Evolutionary conservation across 2,113 vertebrate genomes (phyloP), one percentile per base, ranked within the genome.

Genomic region (Willisornis vidua): DNA sequence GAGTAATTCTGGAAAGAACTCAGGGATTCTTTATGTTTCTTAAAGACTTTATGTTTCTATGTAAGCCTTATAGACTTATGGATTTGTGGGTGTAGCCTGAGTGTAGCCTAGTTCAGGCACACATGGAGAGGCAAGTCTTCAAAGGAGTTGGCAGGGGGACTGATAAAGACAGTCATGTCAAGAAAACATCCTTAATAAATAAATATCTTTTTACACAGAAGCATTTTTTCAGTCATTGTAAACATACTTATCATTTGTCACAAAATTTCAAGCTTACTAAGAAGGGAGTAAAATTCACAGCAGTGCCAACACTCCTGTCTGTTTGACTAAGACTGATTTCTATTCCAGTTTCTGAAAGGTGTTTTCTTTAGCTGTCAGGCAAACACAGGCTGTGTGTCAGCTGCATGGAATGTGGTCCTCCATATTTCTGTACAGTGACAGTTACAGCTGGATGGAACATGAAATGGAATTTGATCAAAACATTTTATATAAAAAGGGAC

Each of bases 391-490:
- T 24, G 10, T 66, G 23, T 61, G 41, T 55, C 54, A 84, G 23
- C 35, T 91, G 31, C 61, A 57, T 26, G 24, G 48, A 85, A 59
- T 35, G 46, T 61, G n/a, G 23, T 45, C 58, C 41, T 85, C 63
- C 33, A 12, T 48, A 58, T 76, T 88, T 70, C 51, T 57, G 29
- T 66, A 46, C 58, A 65, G 71, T 5, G 14, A 45, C 81, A 55
- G 54, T 49, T 89, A 59, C 63, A 89, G 48, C 59, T 91, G 73
- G 41, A 81, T 76, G 29, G 39, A 92, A 43, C 49, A 75, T 4
- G 6, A 84, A 61, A 80, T 43, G 19, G 49, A 78, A 87, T 87
- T 63, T 85, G 81, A 95, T 94, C 65, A 91, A 94, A 94, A 91
- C 7, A 13, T 63, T 86, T 93, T 68, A 23, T 59, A 86, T 72